Evolutionary conservation across 2,797 vertebrate genomes (phyloP).

Genomic region (Melanotaenia boesemani): DNA sequence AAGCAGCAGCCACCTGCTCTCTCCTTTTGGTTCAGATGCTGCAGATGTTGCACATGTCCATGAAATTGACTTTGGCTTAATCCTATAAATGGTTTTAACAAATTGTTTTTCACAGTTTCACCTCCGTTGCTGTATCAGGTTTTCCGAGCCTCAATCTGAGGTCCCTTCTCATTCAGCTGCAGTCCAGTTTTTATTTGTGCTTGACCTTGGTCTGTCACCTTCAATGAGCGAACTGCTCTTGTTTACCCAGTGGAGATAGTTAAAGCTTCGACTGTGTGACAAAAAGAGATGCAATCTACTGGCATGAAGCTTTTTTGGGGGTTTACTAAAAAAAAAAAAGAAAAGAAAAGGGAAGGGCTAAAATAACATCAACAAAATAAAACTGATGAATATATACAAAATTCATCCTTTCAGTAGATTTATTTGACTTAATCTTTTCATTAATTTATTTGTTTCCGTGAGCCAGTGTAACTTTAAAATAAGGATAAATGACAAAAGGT

Average conservation of each 20-base stretch:
- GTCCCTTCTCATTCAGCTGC: conserved; percentile 11
- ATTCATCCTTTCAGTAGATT: neutral
- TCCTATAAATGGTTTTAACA: conserved; percentile 3
- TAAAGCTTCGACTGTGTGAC: conserved; percentile 17
- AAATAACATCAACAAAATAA: neutral
- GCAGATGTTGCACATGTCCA: neutral
- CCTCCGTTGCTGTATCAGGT: neutral
- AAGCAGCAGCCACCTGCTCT: neutral
- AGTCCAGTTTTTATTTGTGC: conserved; percentile 13
- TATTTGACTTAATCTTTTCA: neutral
- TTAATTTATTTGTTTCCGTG: neutral
- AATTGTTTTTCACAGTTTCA: conserved; percentile 1
- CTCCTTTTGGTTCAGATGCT: neutral
- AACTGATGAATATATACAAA: rapidly evolving
- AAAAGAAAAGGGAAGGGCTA: neutral
- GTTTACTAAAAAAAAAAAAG: neutral
- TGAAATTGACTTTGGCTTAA: neutral
- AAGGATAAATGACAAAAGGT: neutral
- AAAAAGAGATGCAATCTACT: conserved; percentile 5
- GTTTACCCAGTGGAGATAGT: conserved; percentile 9
- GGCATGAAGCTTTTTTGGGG: conserved; percentile 21
- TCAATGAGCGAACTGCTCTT: conserved; percentile 5
- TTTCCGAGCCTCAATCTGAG: conserved; percentile 10
- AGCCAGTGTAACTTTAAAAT: neutral
- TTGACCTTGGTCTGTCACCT: conserved; percentile 38